phyloP scores from a whole-genome alignment of 2,797 vertebrate species.

The Sciurus carolinensis region DNA sequence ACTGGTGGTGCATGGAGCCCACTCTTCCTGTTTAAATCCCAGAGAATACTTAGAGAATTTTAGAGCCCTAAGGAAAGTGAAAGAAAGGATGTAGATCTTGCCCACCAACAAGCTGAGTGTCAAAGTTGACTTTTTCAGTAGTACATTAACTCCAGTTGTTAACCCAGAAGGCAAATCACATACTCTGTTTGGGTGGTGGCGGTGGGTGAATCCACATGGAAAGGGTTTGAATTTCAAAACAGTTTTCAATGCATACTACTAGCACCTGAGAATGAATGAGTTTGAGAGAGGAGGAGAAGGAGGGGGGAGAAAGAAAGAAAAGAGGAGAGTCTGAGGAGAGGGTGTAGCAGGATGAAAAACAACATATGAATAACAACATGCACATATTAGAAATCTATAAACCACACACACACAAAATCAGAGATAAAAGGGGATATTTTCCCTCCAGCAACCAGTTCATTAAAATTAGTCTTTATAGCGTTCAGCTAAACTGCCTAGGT shows the following conservation, averaged over 20 bases:
- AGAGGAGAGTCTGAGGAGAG: background rate
- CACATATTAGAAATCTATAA: constrained; percentile 35
- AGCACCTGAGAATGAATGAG: constrained; percentile 73
- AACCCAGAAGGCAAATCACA: constrained; percentile 5
- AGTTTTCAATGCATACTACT: constrained; percentile 16
- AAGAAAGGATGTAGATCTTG: background rate
- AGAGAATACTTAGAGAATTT: background rate
- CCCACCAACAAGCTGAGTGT: background rate
- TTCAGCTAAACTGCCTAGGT: constrained; percentile 52
- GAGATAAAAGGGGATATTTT: background rate
- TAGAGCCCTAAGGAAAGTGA: background rate
- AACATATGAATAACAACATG: background rate
- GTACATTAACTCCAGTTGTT: background rate
- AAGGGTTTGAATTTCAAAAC: constrained; percentile 36
- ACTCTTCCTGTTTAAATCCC: background rate
- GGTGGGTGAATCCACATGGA: background rate
- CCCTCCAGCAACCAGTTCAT: background rate
- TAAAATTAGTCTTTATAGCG: constrained; percentile 24
- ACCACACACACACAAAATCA: background rate
- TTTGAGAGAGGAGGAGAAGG: too few species aligned
- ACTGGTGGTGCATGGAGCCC: accelerated
- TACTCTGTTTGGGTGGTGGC: background rate
- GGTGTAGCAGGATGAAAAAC: background rate
- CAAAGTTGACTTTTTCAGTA: constrained; percentile 40
- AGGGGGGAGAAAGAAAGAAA: too few species aligned